phyloP scores from a whole-genome alignment of 2,888 invertebrate genomes.

The Leptogaster cylindrica region DNA sequence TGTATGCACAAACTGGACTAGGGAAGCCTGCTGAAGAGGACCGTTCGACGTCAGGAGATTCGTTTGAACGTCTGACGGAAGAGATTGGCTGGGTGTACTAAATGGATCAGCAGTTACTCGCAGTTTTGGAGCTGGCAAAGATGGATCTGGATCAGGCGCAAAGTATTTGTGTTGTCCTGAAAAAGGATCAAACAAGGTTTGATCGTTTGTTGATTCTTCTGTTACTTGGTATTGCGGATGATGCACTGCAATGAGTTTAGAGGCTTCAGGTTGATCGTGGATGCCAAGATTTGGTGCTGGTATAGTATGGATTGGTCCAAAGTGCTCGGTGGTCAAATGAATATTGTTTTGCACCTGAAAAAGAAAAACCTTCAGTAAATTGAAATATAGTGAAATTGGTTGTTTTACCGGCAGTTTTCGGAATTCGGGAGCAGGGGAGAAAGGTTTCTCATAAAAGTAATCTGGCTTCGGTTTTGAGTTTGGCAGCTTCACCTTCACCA shows the following conservation, averaged over 20 bases:
- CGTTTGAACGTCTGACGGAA: constrained; percentile 58
- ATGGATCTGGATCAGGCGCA: constrained; percentile 65
- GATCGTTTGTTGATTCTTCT: constrained; percentile 63
- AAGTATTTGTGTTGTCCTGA: constrained; percentile 62
- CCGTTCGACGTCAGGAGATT: constrained; percentile 51
- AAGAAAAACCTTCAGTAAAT: constrained; percentile 38
- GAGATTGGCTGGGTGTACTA: constrained; percentile 61
- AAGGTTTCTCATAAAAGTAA: constrained; percentile 58
- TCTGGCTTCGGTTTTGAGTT: constrained; percentile 3
- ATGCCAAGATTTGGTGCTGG: constrained; percentile 77
- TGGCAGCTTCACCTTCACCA: background rate
- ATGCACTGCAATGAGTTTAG: background rate
- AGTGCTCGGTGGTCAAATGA: constrained; percentile 66
- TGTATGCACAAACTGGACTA: constrained; percentile 60
- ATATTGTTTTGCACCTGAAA: constrained; percentile 14
- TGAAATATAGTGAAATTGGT: too few relatives aligned
- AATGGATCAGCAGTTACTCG: constrained; percentile 60
- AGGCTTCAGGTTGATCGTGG: constrained; percentile 48
- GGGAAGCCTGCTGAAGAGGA: constrained; percentile 47
- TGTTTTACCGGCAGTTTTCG: constrained; percentile 57
- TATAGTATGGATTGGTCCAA: constrained; percentile 78
- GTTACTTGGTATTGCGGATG: constrained; percentile 63
- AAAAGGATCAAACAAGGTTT: constrained; percentile 58
- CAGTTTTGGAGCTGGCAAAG: constrained; percentile 59
- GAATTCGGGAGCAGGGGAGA: constrained; percentile 52